phyloP scores from a whole-genome alignment of 2,797 vertebrate species.

The Furcifer pardalis region DNA sequence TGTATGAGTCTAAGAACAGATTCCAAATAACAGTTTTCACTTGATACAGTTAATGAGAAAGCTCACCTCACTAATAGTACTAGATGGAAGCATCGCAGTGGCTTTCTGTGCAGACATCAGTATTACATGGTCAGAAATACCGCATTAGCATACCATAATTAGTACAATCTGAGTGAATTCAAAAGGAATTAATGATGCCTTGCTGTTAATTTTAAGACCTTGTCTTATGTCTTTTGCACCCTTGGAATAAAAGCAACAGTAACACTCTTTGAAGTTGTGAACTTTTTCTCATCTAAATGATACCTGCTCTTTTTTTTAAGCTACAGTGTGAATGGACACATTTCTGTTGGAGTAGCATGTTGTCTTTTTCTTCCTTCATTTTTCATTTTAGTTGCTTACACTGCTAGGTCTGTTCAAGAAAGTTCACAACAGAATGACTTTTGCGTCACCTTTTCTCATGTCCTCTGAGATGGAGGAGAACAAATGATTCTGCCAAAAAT shows the following conservation, averaged over 20 bases:
- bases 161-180: conserved; percentile 48
- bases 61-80: conserved; percentile 30
- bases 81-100: conserved; percentile 46
- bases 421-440: too few species aligned
- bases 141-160: conserved; percentile 45
- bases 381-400: too few species aligned
- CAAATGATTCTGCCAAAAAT: too few species aligned
- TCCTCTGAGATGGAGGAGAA: too few species aligned
- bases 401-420: too few species aligned
- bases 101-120: conserved; percentile 40
- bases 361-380: neutral
- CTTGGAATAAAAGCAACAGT: neutral
- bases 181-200: conserved; percentile 56
- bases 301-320: too few species aligned
- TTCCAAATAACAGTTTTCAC: conserved; percentile 54
- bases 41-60: conserved; percentile 39
- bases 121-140: conserved; percentile 52
- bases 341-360: rapidly evolving
- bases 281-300: too few species aligned
- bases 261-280: too few species aligned
- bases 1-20: conserved; percentile 38
- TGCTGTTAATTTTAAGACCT: conserved; percentile 42
- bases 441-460: too few species aligned
- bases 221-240: conserved; percentile 35
- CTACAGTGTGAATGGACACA: too few species aligned